phyloP scores from a whole-genome alignment of 2,888 invertebrate species.

The Acleris laterana region DNA sequence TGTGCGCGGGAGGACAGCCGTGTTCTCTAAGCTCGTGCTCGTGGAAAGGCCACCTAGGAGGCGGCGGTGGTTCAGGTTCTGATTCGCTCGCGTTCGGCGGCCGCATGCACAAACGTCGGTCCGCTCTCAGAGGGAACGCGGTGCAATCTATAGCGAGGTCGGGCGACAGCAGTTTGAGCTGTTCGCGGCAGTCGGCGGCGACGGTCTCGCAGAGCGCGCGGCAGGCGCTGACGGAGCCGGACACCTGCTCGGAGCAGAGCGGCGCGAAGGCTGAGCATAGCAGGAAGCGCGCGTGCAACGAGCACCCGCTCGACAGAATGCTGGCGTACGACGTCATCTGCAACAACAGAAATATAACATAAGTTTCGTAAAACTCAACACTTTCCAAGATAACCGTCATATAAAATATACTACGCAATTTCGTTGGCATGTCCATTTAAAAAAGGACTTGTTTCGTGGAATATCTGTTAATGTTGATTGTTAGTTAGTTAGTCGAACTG shows the following conservation, averaged over 20 bases:
- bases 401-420: no score
- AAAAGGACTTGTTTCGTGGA: no score
- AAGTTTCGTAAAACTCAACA: not conserved
- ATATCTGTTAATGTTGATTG: no score
- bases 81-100: conserved; percentile 80
- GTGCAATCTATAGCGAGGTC: conserved; percentile 91
- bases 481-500: no score
- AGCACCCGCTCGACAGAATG: conserved; percentile 91
- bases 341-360: conserved; percentile 58
- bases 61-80: conserved; percentile 68
- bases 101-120: conserved; percentile 91
- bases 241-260: conserved; percentile 94
- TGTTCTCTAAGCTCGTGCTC: conserved; percentile 62
- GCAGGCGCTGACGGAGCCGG: conserved; percentile 93
- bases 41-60: conserved; percentile 73
- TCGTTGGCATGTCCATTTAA: no score
- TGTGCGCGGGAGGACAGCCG: conserved; percentile 86
- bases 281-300: conserved; percentile 91
- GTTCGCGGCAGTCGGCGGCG: conserved; percentile 88
- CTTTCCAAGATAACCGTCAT: no score
- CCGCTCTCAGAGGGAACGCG: conserved; percentile 89
- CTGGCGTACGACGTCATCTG: conserved; percentile 89
- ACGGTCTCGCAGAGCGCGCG: conserved; percentile 93
- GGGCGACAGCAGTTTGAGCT: conserved; percentile 88
- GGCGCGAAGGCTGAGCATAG: conserved; percentile 96